These are phyloP conservation scores for Uropetala carovei DNA, from an alignment of 2,888 invertebrate genomes.

Conservation along the genomic window DNA sequence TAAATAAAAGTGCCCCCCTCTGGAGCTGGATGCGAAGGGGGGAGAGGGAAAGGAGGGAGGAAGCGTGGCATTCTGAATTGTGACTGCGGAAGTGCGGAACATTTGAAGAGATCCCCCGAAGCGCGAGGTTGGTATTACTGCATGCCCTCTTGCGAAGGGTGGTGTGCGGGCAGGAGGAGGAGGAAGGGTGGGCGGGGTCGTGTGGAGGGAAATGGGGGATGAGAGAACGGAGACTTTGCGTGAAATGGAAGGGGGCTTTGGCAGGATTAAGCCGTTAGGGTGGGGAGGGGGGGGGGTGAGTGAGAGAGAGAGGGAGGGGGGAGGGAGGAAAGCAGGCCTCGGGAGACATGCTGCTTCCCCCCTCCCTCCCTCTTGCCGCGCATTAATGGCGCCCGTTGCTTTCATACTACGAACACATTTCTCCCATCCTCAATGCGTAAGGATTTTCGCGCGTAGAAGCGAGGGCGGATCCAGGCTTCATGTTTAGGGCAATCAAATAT, in stretches of 20 bases:
- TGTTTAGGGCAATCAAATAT: too few species aligned
- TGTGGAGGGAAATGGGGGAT: not conserved
- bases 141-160: slow-evolving; percentile 30
- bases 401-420: too few species aligned
- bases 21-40: too few species aligned
- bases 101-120: slow-evolving; percentile 19
- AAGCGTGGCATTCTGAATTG: slow-evolving; percentile 36
- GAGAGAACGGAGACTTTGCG: slow-evolving; percentile 7
- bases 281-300: not conserved
- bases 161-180: not conserved
- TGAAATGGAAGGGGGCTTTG: slow-evolving; percentile 20
- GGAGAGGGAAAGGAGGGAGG: too few species aligned
- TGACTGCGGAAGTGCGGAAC: slow-evolving; percentile 51
- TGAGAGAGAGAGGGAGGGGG: not conserved
- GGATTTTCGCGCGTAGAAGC: too few species aligned
- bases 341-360: too few species aligned
- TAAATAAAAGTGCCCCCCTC: not conserved
- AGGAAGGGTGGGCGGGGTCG: not conserved
- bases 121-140: slow-evolving; percentile 39
- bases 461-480: too few species aligned
- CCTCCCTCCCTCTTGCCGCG: too few species aligned
- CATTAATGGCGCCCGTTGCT: too few species aligned
- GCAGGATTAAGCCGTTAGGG: slow-evolving; percentile 42
- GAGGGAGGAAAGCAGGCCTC: not conserved
- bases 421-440: too few species aligned